Conservation (phyloP, 2,113 vertebrate species). For the Suricata suricatta region DNA sequence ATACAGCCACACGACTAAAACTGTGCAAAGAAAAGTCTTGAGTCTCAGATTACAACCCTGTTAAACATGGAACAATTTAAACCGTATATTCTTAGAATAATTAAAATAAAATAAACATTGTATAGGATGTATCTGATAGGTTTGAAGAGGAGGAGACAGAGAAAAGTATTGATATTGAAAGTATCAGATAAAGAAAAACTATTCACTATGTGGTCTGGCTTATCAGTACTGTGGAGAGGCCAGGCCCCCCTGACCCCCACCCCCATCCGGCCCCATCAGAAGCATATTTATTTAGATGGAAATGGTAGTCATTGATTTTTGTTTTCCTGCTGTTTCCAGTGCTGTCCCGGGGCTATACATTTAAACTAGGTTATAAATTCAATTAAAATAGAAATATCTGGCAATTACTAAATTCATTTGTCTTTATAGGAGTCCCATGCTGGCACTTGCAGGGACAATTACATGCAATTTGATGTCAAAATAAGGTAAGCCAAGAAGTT, state of each 20-base stretch:
- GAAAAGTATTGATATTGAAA: background rate
- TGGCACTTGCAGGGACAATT: background rate
- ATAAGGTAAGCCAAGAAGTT: background rate
- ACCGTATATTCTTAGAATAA: background rate
- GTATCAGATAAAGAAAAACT: background rate
- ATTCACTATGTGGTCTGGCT: rapidly evolving
- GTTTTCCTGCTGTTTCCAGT: background rate
- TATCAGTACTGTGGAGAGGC: rapidly evolving
- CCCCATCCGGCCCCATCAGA: too few species aligned
- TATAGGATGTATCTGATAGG: background rate
- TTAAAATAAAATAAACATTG: background rate
- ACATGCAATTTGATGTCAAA: background rate
- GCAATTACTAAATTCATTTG: background rate
- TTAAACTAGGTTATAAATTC: background rate
- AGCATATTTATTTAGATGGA: too few species aligned
- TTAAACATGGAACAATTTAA: background rate
- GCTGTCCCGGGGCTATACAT: background rate
- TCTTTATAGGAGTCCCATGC: background rate
- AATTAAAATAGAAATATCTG: background rate
- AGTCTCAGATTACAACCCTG: background rate
- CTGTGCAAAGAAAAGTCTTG: background rate
- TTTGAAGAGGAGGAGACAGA: too few species aligned
- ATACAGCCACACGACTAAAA: too few species aligned
- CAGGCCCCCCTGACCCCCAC: rapidly evolving
- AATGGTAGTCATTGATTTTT: background rate